Evolutionary conservation across 1,140 invertebrate species (phyloP).

Genomic region (Leucophenga varia): DNA sequence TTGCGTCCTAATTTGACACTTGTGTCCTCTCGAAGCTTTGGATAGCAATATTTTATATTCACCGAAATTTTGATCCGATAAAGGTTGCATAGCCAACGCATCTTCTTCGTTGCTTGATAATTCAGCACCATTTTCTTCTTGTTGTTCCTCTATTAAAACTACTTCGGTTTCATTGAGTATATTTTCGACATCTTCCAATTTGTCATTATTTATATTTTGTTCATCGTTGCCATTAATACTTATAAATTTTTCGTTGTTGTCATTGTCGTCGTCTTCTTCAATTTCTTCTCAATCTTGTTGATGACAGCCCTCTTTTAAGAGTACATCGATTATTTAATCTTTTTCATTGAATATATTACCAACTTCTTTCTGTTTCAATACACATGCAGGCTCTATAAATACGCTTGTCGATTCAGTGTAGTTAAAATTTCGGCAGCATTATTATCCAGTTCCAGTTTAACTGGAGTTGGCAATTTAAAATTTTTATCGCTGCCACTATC

Average conservation of each 20-base stretch:
- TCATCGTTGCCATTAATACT: constrained; percentile 25
- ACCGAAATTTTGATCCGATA: not conserved
- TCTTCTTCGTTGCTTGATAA: constrained; percentile 32
- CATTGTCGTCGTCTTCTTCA: no score
- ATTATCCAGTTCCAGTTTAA: constrained; percentile 35
- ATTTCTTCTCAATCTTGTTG: no score
- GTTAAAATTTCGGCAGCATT: constrained; percentile 34
- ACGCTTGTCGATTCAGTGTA: constrained; percentile 42
- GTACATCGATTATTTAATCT: constrained; percentile 38
- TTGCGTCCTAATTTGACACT: constrained; percentile 8
- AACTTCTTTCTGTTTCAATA: constrained; percentile 31
- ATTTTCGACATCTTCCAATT: constrained; percentile 41
- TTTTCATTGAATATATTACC: constrained; percentile 41
- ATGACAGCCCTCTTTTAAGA: constrained; percentile 19
- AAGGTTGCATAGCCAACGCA: constrained; percentile 30
- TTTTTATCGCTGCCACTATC: constrained; percentile 22
- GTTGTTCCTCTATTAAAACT: constrained; percentile 31
- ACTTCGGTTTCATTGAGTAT: constrained; percentile 45
- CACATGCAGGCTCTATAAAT: constrained; percentile 9
- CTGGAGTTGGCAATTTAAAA: constrained; percentile 33
- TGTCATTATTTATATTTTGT: not conserved
- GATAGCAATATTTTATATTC: constrained; percentile 11
- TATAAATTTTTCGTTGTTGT: constrained; percentile 36
- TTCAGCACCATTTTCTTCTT: constrained; percentile 5
- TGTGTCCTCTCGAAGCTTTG: not conserved